Conservation (phyloP, 2,113 vertebrate genomes). For the Xyrauchen texanus region DNA sequence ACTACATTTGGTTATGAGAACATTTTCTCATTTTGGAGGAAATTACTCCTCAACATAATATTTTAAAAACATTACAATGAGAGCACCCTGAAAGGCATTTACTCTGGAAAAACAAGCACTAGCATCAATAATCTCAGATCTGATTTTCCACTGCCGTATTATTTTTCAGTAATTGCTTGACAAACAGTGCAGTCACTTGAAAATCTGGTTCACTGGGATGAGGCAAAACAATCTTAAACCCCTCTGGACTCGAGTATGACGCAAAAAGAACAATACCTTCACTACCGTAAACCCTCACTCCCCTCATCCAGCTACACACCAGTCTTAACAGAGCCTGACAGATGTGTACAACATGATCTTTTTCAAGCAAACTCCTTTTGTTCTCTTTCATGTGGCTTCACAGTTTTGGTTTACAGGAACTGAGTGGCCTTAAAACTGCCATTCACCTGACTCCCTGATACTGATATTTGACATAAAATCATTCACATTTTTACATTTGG, state of each 20-base stretch:
- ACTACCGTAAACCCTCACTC: constrained; percentile 25
- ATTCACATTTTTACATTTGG: no score
- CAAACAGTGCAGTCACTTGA: constrained; percentile 17
- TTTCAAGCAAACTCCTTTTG: neutral
- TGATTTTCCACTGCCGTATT: constrained; percentile 3
- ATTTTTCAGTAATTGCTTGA: constrained; percentile 16
- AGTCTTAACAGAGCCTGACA: constrained; percentile 20
- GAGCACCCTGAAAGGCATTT: neutral
- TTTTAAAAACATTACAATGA: neutral
- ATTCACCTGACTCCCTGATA: no score
- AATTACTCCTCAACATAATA: neutral
- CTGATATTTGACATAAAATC: no score
- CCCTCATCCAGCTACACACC: constrained; percentile 23
- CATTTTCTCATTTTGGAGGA: neutral
- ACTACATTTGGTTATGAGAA: neutral
- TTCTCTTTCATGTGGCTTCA: neutral
- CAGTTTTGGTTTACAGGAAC: constrained; percentile 7
- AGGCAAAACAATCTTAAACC: constrained; percentile 45
- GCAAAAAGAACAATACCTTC: constrained; percentile 44
- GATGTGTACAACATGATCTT: constrained; percentile 34
- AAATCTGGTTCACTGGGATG: constrained; percentile 34
- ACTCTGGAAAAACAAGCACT: neutral
- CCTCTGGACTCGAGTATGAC: constrained; percentile 39
- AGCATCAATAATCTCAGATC: constrained; percentile 12
- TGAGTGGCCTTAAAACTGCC: neutral